A percentile compares a stretch with the other conserved stretches of the same genome.
Conservation (phyloP, 2,797 vertebrate species). For the Chelon labrosus region DNA sequence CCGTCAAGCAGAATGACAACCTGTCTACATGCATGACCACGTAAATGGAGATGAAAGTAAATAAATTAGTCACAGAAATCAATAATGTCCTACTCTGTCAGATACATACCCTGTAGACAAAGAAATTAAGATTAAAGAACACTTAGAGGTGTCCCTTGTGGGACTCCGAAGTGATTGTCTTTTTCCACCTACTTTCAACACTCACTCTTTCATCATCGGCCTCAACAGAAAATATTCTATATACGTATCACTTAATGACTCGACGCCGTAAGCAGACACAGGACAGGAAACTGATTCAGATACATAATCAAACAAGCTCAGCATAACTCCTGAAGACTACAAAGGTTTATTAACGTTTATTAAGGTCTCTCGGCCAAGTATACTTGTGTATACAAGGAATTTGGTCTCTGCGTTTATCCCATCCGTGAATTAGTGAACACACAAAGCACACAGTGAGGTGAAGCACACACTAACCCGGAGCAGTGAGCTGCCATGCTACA, state of each 20-base stretch:
- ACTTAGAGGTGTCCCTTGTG: constrained; percentile 45
- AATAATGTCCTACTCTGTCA: constrained; percentile 53
- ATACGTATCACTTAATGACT: background rate
- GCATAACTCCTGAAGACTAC: constrained; percentile 29
- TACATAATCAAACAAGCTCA: constrained; percentile 58
- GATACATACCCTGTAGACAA: constrained; percentile 49
- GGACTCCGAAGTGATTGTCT: constrained; percentile 34
- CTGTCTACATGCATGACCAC: constrained; percentile 25
- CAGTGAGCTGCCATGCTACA: too few relatives aligned
- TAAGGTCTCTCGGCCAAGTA: too few relatives aligned
- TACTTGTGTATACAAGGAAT: too few relatives aligned
- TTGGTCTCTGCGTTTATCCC: too few relatives aligned
- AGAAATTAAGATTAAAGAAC: constrained; percentile 70
- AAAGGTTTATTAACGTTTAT: constrained; percentile 19
- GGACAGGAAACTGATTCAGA: constrained; percentile 44
- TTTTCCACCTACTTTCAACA: constrained; percentile 24
- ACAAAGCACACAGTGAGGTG: too few relatives aligned
- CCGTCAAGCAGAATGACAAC: constrained; percentile 52
- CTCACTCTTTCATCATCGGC: constrained; percentile 12
- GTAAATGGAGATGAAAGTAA: constrained; percentile 58
- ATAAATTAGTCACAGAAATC: constrained; percentile 62
- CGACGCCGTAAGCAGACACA: constrained; percentile 1
- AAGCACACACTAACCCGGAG: too few relatives aligned
- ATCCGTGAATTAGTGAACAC: too few relatives aligned
- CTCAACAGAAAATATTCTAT: background rate